Base-by-base conservation (phyloP, 1,140 invertebrate genomes). In the Elysia chlorotica region DNA sequence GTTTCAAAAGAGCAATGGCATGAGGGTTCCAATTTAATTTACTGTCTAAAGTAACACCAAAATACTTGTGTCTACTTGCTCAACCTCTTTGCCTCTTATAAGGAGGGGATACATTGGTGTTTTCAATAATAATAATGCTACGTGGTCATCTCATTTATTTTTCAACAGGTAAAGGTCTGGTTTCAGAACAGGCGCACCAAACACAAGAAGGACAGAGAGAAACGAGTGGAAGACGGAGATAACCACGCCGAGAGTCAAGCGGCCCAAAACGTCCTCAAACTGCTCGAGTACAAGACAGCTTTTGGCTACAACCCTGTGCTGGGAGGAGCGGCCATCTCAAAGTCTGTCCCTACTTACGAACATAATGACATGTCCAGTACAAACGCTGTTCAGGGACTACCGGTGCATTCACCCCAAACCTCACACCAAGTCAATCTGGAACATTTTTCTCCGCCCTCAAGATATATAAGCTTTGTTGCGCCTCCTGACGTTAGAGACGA, bases 131-230 rank as follows among this genome's bases (percentile, higher is more conserved):
- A 48, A n/a, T 48, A 48, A 10, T 10, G 41, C 10, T 48, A 57
- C 30, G 6, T 63, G 30, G 21, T 14, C 17, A 28, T 38, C 28
- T 37, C 5, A 10, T 75, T 67, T 61, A 71, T 71, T 71, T 67
- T 25, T 78, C 79, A 25, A n/a, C 78, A 89, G 88, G 88, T 90
- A 19, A 90, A 90, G 82, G 89, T 90, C 6, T 90, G 89, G 89
- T 90, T 89, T 78, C 89, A 90, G 78, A 90, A 90, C 76, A 81
- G 89, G 62, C 80, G 89, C 62, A 90, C 89, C 0, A 90, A 90
- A 78, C 83, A 85, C 65, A 89, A 89, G 76, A 74, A 85, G 33
- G 83, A 87, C 73, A 76, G 79, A 70, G 78, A 76, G 33, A 71
- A 79, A 10, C 79, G 83, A 35, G 78, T 68, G 6, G 82, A 83